Conservation (phyloP, 2,888 invertebrate species). For the Amaurobius ferox region DNA sequence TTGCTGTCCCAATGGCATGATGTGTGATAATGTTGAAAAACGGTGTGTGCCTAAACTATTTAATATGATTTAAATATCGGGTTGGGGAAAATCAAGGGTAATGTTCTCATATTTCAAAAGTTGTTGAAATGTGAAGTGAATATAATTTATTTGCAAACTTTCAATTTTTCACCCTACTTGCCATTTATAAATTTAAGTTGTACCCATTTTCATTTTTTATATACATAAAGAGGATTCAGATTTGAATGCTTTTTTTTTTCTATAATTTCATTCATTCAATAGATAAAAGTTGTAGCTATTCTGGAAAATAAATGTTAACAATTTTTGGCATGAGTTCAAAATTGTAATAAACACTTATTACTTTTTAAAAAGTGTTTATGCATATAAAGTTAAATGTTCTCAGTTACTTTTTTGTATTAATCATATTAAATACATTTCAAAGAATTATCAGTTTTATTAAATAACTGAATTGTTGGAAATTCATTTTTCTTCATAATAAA, state of each 20-base stretch:
- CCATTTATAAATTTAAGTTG: neutral
- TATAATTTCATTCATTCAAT: neutral
- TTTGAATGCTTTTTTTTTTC: neutral
- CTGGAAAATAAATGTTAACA: too few relatives aligned
- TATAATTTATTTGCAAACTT: neutral
- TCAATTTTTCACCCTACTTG: neutral
- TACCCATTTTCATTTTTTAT: neutral
- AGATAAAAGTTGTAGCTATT: neutral
- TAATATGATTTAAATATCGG: neutral
- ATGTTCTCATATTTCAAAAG: too few relatives aligned
- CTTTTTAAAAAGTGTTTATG: too few relatives aligned
- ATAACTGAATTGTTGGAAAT: too few relatives aligned
- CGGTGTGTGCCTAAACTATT: conserved; percentile 19
- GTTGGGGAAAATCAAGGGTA: too few relatives aligned
- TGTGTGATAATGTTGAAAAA: conserved; percentile 29
- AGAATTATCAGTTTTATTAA: too few relatives aligned
- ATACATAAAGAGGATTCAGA: neutral
- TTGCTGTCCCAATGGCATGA: conserved; percentile 43
- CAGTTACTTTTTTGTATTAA: too few relatives aligned
- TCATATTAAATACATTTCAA: too few relatives aligned
- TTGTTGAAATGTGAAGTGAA: neutral
- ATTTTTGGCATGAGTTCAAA: too few relatives aligned
- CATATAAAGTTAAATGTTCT: too few relatives aligned
- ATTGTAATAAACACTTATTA: too few relatives aligned
- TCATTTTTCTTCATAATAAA: too few relatives aligned